Conservation (phyloP, 2,888 invertebrate genomes). For the Rhagonycha fulva region DNA sequence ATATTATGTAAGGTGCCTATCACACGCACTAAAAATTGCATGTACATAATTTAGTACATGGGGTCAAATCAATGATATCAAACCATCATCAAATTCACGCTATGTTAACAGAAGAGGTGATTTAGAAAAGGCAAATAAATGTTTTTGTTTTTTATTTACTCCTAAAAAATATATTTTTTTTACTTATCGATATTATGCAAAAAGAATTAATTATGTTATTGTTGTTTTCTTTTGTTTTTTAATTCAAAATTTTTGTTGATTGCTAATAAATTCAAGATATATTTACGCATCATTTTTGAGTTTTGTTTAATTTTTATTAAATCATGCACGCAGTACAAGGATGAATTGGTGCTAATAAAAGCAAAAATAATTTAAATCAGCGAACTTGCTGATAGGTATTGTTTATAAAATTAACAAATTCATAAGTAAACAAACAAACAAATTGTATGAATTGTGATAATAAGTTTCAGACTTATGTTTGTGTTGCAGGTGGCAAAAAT, state of each 20-base stretch:
- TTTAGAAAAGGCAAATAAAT: neutral
- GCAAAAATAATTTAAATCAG: neutral
- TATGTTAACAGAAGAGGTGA: neutral
- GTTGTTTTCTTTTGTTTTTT: too few relatives aligned
- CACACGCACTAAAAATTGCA: neutral
- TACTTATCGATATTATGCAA: too few relatives aligned
- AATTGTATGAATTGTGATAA: neutral
- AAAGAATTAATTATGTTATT: too few relatives aligned
- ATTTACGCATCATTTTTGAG: neutral
- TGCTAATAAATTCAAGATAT: neutral
- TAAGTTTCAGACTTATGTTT: neutral
- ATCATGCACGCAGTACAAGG: neutral
- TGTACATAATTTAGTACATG: neutral
- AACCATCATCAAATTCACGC: neutral
- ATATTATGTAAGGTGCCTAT: neutral
- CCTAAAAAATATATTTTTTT: too few relatives aligned
- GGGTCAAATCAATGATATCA: neutral
- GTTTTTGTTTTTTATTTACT: too few relatives aligned
- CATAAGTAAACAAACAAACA: neutral
- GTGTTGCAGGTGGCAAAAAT: conserved; percentile 66
- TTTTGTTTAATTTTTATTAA: neutral
- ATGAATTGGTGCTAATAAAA: neutral
- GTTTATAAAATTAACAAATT: neutral
- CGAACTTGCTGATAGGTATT: neutral
- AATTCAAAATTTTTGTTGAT: neutral